phyloP scores from a whole-genome alignment of 2,888 invertebrate species.

The Dryobotodes eremita region DNA sequence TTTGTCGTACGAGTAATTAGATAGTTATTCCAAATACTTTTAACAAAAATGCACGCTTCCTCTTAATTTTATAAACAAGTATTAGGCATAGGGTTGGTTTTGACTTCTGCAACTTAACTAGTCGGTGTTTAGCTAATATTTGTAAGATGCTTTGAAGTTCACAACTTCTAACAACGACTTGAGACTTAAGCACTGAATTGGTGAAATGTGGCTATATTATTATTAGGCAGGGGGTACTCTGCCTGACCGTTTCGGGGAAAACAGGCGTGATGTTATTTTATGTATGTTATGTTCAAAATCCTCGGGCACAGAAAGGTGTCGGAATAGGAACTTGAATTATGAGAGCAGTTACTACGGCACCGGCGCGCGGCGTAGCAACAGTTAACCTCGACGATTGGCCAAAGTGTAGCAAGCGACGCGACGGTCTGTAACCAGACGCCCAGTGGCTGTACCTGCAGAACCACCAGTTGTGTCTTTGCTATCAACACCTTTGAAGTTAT shows the following conservation, averaged over 20 bases:
- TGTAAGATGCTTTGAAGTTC: neutral
- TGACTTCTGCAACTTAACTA: neutral
- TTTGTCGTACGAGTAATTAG: neutral
- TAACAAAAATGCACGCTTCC: neutral
- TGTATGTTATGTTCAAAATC: neutral
- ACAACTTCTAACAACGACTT: neutral
- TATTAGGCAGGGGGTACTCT: neutral
- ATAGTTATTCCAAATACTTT: neutral
- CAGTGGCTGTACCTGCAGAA: neutral
- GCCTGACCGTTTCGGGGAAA: neutral
- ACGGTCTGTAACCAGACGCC: neutral
- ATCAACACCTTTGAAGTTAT: neutral
- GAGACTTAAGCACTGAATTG: neutral
- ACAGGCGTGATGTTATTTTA: neutral
- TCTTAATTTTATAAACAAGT: neutral
- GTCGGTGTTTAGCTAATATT: neutral
- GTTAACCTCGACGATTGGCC: neutral
- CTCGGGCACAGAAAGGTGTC: neutral
- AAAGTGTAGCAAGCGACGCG: too few relatives aligned
- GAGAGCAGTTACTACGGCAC: neutral
- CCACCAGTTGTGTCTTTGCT: neutral
- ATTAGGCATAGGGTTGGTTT: neutral
- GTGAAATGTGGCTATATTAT: neutral
- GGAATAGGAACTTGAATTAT: neutral
- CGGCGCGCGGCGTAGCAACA: neutral